Percentiles rank a stretch among this genome's conserved stretches.
Evolutionary conservation across 2,113 vertebrate genomes (phyloP).

Genomic region (Chamaetylas fuelleborni): DNA sequence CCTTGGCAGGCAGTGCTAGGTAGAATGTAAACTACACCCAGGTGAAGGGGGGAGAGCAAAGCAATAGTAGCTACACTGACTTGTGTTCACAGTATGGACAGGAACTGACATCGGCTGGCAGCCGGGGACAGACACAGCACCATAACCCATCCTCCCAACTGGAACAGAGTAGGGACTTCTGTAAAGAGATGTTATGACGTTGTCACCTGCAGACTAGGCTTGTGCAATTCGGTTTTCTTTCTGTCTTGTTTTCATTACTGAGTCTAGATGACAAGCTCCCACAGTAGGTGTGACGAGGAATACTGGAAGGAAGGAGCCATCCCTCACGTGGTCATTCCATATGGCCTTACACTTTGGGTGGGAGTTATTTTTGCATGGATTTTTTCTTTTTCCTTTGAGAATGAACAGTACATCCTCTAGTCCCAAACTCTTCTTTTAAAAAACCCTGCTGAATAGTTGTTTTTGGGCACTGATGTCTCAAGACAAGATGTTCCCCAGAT

Average conservation of each 20-base stretch:
- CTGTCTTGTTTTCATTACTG: background rate
- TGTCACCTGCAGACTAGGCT: constrained; percentile 53
- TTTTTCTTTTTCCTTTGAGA: constrained; percentile 24
- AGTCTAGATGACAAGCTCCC: constrained; percentile 10
- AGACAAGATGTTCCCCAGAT: constrained; percentile 61
- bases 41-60: constrained; percentile 4
- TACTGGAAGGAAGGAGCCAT: background rate
- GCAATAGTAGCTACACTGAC: constrained; percentile 26
- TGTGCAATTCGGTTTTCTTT: constrained; percentile 51
- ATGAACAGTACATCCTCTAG: constrained; percentile 51
- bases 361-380: constrained; percentile 50
- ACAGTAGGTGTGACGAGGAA: background rate
- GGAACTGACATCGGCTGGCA: constrained; percentile 46
- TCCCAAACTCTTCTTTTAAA: constrained; percentile 51
- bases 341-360: background rate
- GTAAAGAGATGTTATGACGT: background rate
- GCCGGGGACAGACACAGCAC: background rate
- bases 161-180: constrained; percentile 6
- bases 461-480: constrained; percentile 51
- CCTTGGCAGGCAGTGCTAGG: constrained; percentile 20
- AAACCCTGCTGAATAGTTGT: constrained; percentile 29
- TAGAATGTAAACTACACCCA: constrained; percentile 19
- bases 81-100: background rate
- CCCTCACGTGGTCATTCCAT: background rate
- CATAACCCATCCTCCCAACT: background rate